Evolutionary conservation across 2,888 invertebrate genomes (phyloP), one percentile per base, ranked within the genome.

Genomic region (Hoplodrina ambigua): DNA sequence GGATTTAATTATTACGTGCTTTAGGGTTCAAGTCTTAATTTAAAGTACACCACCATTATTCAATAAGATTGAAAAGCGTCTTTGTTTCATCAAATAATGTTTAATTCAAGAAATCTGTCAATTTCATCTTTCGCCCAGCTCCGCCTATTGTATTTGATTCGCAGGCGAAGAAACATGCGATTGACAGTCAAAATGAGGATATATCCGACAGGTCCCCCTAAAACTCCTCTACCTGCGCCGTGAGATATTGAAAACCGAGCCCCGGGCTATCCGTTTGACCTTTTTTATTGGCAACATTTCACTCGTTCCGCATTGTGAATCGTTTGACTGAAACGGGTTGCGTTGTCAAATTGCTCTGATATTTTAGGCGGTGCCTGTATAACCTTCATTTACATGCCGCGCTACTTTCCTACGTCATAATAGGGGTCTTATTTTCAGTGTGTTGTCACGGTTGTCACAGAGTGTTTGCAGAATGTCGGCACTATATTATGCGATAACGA

Each of bases 211-310:
- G 88, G 81, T 82, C 78, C 77, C 85, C 84, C 87, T 86, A 83
- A 87, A 87, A 88, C 87, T 88, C 85, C 76, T 85, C 89, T 90
- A 89, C 81, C 88, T 87, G 86, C 83, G 88, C 87, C 90, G 90
- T 92, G 92, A 93, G 93, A 94, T 94, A 94, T 94, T 94, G 93
- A 94, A 94, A 94, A 93, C 92, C 90, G 90, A 89, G 90, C 91
- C 89, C 86, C 80, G 81, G 88, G 91, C 92, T 86, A 92, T 92
- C 87, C 91, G 90, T 92, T 92, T 92, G 94, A 94, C 93, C 94
- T 93, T 94, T 94, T 94, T 94, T 93, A 93, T 93, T 92, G 93
- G 92, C 90, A 92, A 93, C 93, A 94, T 94, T 94, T 94, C 93
- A 94, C 93, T 92, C 90, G 93, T 91, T 91, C 90, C 91, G 90